phyloP scores from a whole-genome alignment of 2,113 vertebrate species.

The Pelecanus crispus region DNA sequence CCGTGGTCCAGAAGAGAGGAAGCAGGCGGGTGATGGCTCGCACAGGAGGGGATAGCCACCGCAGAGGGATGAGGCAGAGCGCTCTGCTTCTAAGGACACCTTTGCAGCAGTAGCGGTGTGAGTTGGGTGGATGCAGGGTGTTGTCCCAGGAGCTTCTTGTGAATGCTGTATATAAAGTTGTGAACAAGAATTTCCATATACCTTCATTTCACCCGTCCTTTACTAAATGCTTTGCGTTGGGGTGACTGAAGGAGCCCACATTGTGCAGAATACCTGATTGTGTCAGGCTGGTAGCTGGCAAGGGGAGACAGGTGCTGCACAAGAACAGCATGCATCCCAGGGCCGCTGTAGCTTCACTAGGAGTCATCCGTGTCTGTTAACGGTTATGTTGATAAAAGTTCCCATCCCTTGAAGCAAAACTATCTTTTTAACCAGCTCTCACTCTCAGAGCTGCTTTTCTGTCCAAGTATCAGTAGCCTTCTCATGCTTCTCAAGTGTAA shows the following conservation, averaged over 20 bases:
- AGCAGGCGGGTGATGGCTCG: not conserved
- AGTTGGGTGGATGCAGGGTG: not conserved
- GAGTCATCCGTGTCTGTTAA: not conserved
- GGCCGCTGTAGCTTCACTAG: not conserved
- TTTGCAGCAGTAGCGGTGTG: not conserved
- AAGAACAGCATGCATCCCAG: not conserved
- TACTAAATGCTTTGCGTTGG: not conserved
- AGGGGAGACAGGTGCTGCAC: not conserved
- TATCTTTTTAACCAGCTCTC: not conserved
- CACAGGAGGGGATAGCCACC: not conserved
- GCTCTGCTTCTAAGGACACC: not conserved
- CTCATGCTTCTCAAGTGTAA: not conserved
- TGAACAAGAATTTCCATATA: not conserved
- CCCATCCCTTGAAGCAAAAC: not conserved
- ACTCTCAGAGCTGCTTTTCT: not conserved
- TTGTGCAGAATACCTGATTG: not conserved
- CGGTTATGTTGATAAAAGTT: not conserved
- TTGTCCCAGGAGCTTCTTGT: not conserved
- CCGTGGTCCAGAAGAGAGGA: accelerated
- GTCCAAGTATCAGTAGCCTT: not conserved
- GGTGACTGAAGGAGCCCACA: not conserved
- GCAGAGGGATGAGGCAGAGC: not conserved
- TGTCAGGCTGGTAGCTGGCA: not conserved
- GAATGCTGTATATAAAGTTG: not conserved
- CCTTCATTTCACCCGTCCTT: not conserved